Evolutionary conservation across 2,888 invertebrate genomes (phyloP), one percentile per base, ranked within the genome.

Genomic region (Oscheius sp.): DNA sequence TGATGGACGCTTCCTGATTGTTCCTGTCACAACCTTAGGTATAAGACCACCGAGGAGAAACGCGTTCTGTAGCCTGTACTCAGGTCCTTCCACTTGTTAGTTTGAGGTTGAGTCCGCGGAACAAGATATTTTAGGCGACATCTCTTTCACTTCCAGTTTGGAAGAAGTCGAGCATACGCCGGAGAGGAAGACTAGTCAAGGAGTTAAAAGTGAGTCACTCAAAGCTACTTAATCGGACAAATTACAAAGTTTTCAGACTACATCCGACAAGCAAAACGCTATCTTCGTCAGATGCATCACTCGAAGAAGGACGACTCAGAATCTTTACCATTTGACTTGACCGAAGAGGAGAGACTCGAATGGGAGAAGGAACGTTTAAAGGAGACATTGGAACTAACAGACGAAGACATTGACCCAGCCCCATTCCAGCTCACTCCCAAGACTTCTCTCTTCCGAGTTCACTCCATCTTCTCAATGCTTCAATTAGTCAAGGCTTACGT

Each of bases 391-490:
- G 84, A 84, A 48, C 66, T 87, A 35, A 82, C 84, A 53, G 88
- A 88, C 21, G 78, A 76, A 35, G 77, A 80, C 35, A 86, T 88
- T 35, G 88, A 88, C 70, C 84, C 87, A 13, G 84, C 88, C 1
- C 88, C 88, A 5, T 87, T 87, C 66, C 87, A 88, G 70, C 78
- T 88, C 21, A 87, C 88, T 48, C 78, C 84, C 35, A 82, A 81
- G 37, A 88, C 87, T 3, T 84, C 86, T 11, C 77, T 88, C 5
- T 86, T 82, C 77, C 87, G 87, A 76, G 86, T 84, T 13, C 88
- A 88, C 73, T 86, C 87, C 2, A 84, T 88, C 50, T 88, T 88
- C 77, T 88, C 87, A 7, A 85, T 88, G 82, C 78, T 88, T 4
- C 86, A 85, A 75, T 72, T 88, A 48, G 84, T 82, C 65, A 81